phyloP scores from a whole-genome alignment of 1,140 invertebrate genomes.

The Pollicipes pollicipes region DNA sequence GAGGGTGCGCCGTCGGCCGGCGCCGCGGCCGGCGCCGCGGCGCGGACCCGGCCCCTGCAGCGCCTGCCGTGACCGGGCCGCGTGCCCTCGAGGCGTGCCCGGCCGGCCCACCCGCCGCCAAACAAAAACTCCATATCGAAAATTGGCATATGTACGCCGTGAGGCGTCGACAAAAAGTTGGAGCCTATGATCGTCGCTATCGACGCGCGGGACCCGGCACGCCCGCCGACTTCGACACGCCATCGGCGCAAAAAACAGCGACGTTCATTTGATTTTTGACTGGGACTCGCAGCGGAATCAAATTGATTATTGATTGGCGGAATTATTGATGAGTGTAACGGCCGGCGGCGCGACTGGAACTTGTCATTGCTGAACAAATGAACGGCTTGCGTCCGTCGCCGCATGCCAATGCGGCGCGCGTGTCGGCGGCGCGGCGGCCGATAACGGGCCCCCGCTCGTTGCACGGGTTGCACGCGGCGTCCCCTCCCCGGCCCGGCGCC shows the following conservation, averaged over 20 bases:
- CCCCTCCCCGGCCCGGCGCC: not conserved
- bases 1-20: too few species aligned
- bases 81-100: not conserved
- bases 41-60: not conserved
- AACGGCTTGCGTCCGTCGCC: too few species aligned
- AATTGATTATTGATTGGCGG: not conserved
- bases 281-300: not conserved
- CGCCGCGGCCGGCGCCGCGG: too few species aligned
- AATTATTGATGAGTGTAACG: not conserved
- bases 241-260: not conserved
- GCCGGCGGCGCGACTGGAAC: not conserved
- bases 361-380: not conserved
- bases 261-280: conserved; percentile 1
- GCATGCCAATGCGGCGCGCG: not conserved
- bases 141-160: not conserved
- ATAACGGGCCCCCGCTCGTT: not conserved
- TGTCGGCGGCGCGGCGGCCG: too few species aligned
- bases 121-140: not conserved
- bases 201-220: not conserved
- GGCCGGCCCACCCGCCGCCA: not conserved
- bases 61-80: not conserved
- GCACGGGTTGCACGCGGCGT: not conserved
- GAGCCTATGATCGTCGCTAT: not conserved
- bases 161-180: not conserved
- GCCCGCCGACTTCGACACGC: not conserved